Percentiles rank a stretch among this genome's conserved stretches.
phyloP scores from a whole-genome alignment of 2,888 invertebrate species.

The Octodonta nipae region DNA sequence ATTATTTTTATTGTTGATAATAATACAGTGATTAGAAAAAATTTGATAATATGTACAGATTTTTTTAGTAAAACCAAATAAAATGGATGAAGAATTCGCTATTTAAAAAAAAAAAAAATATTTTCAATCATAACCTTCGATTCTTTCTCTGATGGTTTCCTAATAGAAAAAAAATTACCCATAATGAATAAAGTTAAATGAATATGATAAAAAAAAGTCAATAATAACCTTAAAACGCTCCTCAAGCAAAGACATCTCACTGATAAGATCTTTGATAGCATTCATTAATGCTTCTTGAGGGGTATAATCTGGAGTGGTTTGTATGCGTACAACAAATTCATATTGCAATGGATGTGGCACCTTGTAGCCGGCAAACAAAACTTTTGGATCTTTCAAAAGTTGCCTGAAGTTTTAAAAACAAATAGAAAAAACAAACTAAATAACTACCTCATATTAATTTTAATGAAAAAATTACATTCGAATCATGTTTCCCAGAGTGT shows the following conservation, averaged over 20 bases:
- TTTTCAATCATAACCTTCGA: constrained; percentile 64
- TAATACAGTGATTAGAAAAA: no score
- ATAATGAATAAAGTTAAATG: no score
- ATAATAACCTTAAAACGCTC: constrained; percentile 77
- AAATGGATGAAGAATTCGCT: no score
- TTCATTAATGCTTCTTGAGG: constrained; percentile 96
- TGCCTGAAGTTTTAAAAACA: constrained; percentile 69
- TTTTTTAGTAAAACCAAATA: no score
- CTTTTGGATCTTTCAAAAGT: constrained; percentile 92
- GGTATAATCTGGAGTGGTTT: constrained; percentile 90
- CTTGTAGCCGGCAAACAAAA: constrained; percentile 97
- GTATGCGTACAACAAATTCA: constrained; percentile 90
- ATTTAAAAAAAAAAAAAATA: no score
- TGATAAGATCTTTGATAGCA: constrained; percentile 93
- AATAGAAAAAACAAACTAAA: constrained; percentile 5
- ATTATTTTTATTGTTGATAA: no score
- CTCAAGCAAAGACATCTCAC: constrained; percentile 90
- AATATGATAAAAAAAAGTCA: constrained; percentile 32
- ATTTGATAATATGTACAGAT: no score
- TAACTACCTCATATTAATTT: constrained; percentile 27
- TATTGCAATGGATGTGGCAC: constrained; percentile 97
- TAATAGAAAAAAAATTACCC: constrained; percentile 38
- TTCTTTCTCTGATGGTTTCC: constrained; percentile 81
- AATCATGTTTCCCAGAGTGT: constrained; percentile 96
- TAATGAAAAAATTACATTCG: no score